Evolutionary conservation across 1,140 invertebrate genomes (phyloP), one percentile per base, ranked within the genome.

Genomic region (Anastrepha ludens): DNA sequence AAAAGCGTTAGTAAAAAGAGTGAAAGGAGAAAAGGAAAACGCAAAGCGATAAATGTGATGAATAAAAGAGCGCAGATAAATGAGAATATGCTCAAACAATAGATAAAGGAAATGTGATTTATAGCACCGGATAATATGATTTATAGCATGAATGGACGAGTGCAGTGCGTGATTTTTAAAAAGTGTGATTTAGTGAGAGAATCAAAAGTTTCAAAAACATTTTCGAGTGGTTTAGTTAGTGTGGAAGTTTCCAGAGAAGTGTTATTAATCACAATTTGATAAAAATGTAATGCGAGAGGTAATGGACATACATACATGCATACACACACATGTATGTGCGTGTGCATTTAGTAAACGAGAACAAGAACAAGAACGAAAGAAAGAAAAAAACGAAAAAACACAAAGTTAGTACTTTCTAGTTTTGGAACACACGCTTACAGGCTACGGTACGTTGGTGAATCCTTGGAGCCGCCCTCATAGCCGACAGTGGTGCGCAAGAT

Each of bases 401-500:
- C 47, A 11, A 86, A 87, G 87, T 92, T 90, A 91, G 89, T 86
- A 55, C 86, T 20, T 70, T 60, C 41, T 50, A 86, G 67, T 60
- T 74, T 85, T 44, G 15, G 39, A 20, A n/a, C 41, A 55, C 64
- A 70, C 86, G 94, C 96, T 96, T 95, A 99, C 98, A 99, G 94
- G 94, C 95, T 96, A 91, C 95, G 96, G 91, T 99, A 99, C 62
- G 96, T 97, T 85, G 98, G 98, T 91, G 96, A 96, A 86, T 95
- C 94, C 55, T 95, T 96, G 62, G 95, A 96, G 64, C 98, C 98
- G 13, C 98, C 98, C 3, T 97, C 95, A 93, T 98, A 99, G n/a
- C 98, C 98, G 20, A 99, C 98, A 90, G 97, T 95, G n/a, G 98
- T 99, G 55, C 97, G 95, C 44, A 98, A 93, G 17, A 99, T 97